Evolutionary conservation across 2,888 invertebrate species (phyloP), one percentile per base, ranked within the genome.

Genomic region (Volucella bombylans): DNA sequence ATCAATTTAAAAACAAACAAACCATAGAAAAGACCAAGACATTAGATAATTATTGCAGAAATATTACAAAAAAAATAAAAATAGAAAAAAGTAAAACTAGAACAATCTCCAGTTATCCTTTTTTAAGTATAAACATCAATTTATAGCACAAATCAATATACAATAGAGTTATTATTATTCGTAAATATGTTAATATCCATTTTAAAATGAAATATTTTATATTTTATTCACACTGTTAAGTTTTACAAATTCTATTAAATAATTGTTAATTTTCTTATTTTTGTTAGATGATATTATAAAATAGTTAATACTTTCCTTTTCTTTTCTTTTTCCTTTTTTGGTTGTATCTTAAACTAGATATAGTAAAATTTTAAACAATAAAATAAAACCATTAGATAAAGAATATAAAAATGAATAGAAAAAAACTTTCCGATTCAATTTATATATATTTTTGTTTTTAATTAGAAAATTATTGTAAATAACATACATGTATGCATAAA

Each of bases 11-110:
- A 64, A 55, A 18, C 18, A 41, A 12, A 45, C 8, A 11, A 12
- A 23, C 4, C 45, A 68, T 31, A 76, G 41, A 73, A 74, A 83
- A 83, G 74, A 83, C 79, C 74, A 83, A 83, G 49, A 64, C 59
- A 79, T 67, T 73, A 41, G 31, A 6, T 31, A 31, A 31, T 31
- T 31, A 6, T 31, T 31, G 31, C 31, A 31, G 31, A 31, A 31
- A 31, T 31, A 76, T 61, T 55, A 43, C 41, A 45, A 45, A 79
- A 61, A 52, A 65, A 47, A n/a, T n/a, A n/a, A n/a, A n/a, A n/a
- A n/a, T n/a, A n/a, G n/a, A n/a, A n/a, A n/a, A n/a, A n/a, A n/a
- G n/a, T n/a, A 52, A 41, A n/a, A 14, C 11, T 52, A 61, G 47
- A 54, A 57, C 41, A 18, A 82, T 12, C 45, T 82, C 78, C 41